Percentiles rank a stretch among this genome's conserved stretches.
phyloP scores from a whole-genome alignment of 2,888 invertebrate species.

The Lathronympha strigana region DNA sequence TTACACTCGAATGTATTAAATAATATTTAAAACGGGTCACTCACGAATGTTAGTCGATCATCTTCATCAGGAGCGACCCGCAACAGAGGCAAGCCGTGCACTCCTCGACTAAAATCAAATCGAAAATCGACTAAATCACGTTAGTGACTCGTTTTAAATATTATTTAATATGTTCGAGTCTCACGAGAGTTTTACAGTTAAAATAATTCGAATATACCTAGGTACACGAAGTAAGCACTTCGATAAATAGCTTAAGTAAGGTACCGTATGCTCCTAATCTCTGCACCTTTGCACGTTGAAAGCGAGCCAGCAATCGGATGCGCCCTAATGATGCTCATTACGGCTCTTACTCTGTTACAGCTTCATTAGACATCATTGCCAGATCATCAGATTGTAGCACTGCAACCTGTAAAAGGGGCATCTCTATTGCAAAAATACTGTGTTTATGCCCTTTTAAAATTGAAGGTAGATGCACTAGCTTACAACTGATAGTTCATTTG shows the following conservation, averaged over 20 bases:
- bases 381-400: conserved; percentile 54
- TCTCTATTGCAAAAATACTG: neutral
- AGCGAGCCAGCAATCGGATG: conserved; percentile 52
- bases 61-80: too few relatives aligned
- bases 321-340: conserved; percentile 57
- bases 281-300: conserved; percentile 32
- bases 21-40: too few relatives aligned
- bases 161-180: too few relatives aligned
- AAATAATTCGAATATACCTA: too few relatives aligned
- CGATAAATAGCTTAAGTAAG: neutral
- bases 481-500: conserved; percentile 13
- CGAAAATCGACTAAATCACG: too few relatives aligned
- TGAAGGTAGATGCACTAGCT: conserved; percentile 3
- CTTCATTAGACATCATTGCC: conserved; percentile 58
- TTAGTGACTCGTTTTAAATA: too few relatives aligned
- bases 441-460: conserved; percentile 1
- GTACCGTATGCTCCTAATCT: conserved; percentile 5
- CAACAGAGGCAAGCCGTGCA: too few relatives aligned
- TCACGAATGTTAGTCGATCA: too few relatives aligned
- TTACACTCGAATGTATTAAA: too few relatives aligned
- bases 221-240: too few relatives aligned
- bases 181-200: too few relatives aligned
- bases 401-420: neutral
- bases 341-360: conserved; percentile 51
- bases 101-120: too few relatives aligned